These are phyloP conservation scores for Psophia crepitans DNA, from an alignment of 2,113 vertebrate species.

Conservation along the genomic window DNA sequence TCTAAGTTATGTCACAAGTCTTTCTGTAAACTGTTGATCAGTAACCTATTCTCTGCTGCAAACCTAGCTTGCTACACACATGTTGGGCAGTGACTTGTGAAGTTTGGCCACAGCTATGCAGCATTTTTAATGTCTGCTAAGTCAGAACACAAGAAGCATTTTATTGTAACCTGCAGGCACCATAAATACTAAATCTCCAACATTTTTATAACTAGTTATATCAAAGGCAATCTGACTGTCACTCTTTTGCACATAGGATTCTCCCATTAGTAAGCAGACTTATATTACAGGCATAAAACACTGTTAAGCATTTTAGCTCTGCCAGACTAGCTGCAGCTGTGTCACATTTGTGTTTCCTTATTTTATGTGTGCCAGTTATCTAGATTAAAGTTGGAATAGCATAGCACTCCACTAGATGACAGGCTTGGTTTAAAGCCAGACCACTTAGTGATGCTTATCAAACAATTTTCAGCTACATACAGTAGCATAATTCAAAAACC, in stretches of 20 bases:
- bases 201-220: constrained; percentile 70
- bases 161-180: constrained; percentile 63
- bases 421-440: constrained; percentile 74
- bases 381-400: constrained; percentile 72
- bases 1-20: constrained; percentile 7
- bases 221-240: constrained; percentile 66
- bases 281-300: constrained; percentile 71
- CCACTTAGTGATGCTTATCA: constrained; percentile 66
- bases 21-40: not conserved
- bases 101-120: not conserved
- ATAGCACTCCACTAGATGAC: constrained; percentile 71
- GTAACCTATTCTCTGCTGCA: not conserved
- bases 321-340: constrained; percentile 65
- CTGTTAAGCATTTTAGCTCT: constrained; percentile 70
- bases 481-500: constrained; percentile 65
- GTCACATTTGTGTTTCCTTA: constrained; percentile 70
- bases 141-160: constrained; percentile 48
- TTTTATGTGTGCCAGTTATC: constrained; percentile 69
- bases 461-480: constrained; percentile 51
- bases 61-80: not conserved
- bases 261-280: constrained; percentile 63
- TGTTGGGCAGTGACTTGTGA: not conserved
- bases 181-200: constrained; percentile 62
- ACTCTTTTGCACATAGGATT: constrained; percentile 50
- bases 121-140: constrained; percentile 51